Evolutionary conservation across 2,797 vertebrate species (phyloP), one percentile per base, ranked within the genome.

Genomic region (Erpetoichthys calabaricus): DNA sequence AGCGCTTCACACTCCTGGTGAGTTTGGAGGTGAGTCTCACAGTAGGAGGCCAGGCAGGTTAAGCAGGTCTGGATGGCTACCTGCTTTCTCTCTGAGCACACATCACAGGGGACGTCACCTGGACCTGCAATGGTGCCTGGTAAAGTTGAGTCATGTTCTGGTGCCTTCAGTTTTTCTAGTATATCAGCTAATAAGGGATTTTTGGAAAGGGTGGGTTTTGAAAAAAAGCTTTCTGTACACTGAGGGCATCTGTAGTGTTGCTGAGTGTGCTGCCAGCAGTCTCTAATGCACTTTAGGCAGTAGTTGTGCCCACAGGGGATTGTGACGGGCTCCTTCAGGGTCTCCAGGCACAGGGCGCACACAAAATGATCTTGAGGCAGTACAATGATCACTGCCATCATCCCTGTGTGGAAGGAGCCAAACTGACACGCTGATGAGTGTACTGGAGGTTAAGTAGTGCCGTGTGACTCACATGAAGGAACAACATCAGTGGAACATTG

Each of bases 331-430:
- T 60, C 46, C 3, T 2, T 10, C 53, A 77, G 69, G 44, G 70
- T 67, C 41, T 72, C 72, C 44, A 74, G 64, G 60, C 73, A 78
- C 55, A 77, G 64, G 47, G 72, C 65, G 47, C 76, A 74, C 45
- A 76, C 56, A 56, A 72, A 49, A 51, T 68, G 69, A 49, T 66
- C 67, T 55, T 71, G 64, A 0, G 25, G 25, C 25, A 25, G 25
- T 25, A 25, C 25, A 25, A 25, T 25, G 25, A 25, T 25, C 25
- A 25, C 25, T 25, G 25, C 25, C 25, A 25, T 25, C 25, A 25
- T 25, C 25, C 25, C 25, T 25, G 25, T 25, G 1, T 25, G 25
- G 25, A 25, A 25, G 25, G 25, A 25, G 25, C 25, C 25, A 25
- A 25, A 25, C 1, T 25, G 25, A 25, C 25, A 25, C 25, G 25